Evolutionary conservation across 2,888 invertebrate species (phyloP), one percentile per base, ranked within the genome.

Genomic region (Calameuta filiformis): DNA sequence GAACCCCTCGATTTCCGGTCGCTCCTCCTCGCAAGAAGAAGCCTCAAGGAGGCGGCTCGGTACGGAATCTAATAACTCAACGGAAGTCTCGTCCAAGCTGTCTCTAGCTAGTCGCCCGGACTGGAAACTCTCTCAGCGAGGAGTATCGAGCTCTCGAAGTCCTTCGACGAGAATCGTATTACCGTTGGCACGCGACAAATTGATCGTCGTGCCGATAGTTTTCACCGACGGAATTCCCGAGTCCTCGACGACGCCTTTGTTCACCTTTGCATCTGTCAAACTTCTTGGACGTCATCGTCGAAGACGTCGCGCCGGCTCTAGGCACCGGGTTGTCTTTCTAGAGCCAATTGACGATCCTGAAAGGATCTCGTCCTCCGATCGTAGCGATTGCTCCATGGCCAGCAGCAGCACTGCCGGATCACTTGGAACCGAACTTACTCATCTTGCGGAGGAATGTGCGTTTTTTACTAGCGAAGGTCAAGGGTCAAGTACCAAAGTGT

Each of bases 171-270:
- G 30, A 9, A 56, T 56, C 23, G 56, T 56, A 9, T 56, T 56
- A 23, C 74, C 75, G 11, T 69, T 35, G 31, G 30, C 40, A 56
- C 30, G 75, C 35, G 84, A 87, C 30, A 86, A 82, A 73, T 81
- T 86, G 35, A 78, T 82, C 15, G 83, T 87, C 1, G 85, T 87
- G 1, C 87, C 87, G 12, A 80, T 87, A 0, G 35, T 84, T 33
- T 84, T 83, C 75, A 82, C 83, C 12, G 77, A 83, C 0, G 82
- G 80, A 12, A 79, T 83, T 15, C 82, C 86, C 1, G 80, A 83
- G n/a, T 68, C 82, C 0, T 71, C 80, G 11, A 15, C n/a, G 33
- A 75, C 56, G 40, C 37, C 73, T 11, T 37, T 74, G 40, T 77
- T 68, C 77, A 69, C 15, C 37, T 77, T 77, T 3, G 74, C 74